A percentile compares a stretch with the other conserved stretches of the same genome.
Evolutionary conservation across 2,113 vertebrate species (phyloP).

Genomic region (Xenotilapia longispinis): DNA sequence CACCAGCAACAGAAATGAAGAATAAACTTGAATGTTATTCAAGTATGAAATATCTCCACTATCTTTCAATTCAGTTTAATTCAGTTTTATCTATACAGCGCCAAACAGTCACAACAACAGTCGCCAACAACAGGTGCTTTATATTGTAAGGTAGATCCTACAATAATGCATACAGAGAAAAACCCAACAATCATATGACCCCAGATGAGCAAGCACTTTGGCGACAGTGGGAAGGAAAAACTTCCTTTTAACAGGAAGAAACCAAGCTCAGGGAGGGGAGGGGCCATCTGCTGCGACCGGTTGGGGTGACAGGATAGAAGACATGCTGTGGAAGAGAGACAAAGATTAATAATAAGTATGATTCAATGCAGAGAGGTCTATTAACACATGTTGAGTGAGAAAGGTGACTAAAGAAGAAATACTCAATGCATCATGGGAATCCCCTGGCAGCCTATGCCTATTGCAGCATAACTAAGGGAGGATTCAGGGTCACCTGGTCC

Average conservation of each 20-base stretch:
- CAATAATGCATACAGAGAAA: not conserved
- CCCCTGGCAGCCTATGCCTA: not conserved
- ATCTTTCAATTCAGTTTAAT: not conserved
- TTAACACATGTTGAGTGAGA: not conserved
- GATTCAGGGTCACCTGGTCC: not conserved
- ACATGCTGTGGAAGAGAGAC: not conserved
- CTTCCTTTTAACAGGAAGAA: not conserved
- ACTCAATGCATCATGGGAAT: not conserved
- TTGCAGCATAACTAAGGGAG: not conserved
- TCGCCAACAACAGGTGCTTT: not conserved
- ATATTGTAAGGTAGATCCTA: not conserved
- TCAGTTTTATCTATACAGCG: not conserved
- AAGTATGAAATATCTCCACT: not conserved
- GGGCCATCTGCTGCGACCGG: not conserved
- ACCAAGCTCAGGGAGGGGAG: not conserved
- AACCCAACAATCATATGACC: not conserved
- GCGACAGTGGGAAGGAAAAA: not conserved
- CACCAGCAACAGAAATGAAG: not conserved
- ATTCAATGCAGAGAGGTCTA: not conserved
- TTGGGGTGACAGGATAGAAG: not conserved
- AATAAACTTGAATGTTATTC: not conserved
- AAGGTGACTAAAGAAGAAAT: not conserved
- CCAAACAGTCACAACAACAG: not conserved
- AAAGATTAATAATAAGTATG: not conserved
- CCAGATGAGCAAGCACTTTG: accelerated